Base-by-base conservation (phyloP, 2,888 invertebrate species). In the Sturmia bella region DNA sequence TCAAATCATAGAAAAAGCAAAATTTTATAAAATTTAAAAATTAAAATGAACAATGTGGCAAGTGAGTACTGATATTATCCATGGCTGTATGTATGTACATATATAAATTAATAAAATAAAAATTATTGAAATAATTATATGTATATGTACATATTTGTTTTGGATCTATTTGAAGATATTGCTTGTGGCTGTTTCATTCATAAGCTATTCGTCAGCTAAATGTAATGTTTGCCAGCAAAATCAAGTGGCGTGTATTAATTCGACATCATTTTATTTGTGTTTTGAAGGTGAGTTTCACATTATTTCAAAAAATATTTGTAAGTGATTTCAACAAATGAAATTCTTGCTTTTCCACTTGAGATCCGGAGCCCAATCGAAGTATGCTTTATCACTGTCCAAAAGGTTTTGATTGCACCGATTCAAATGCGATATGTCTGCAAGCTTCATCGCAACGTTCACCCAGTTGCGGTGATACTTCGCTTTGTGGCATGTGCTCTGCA, bases 191-290 rank as follows among this genome's bases (percentile, higher is more conserved):
- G 2, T 50, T 32, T 3, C 7, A 0, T 39, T 5, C 17, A 3
- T 63, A 12, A 52, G 27, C 15, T 54, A 57, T 17, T 75, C 79
- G 0, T 1, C 78, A 0, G 84, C 84, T 1, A 87, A 57, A 0
- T 90, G 89, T 74, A 88, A 90, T 81, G 87, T 89, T 5, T 90
- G 89, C 5, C 89, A 90, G 74, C 5, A 50, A 0, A 90, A 90
- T 74, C 72, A 84, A 32, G 90, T 79, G 1, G 89, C 90, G 52
- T 90, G 89, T 74, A 84, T 89, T 0, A 90, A 90, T 68, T 89
- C 89, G 0, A 87, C 89, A 5, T 89, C 89, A 0, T 90, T 86
- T 64, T 85, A 89, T 59, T 76, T 88, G 43, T 90, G 90, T 69
- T 89, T 88, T 48, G 90, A 87, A 13, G 86, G 89, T 89, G 79